Base-by-base conservation (phyloP, 1,140 invertebrate species). In the Anthonomus grandis region DNA sequence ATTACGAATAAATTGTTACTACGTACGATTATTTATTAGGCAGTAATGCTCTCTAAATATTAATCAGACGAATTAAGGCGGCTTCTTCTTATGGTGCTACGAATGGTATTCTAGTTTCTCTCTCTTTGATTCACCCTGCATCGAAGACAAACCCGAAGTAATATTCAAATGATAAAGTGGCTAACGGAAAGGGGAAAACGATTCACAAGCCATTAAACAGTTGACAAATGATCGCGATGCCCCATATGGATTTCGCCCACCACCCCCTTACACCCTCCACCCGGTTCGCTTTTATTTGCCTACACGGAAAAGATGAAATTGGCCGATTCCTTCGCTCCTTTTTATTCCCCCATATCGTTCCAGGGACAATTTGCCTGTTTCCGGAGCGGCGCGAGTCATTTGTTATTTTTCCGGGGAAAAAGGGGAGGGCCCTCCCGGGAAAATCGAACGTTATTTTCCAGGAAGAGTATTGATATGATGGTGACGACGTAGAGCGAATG, bases 171-270 rank as follows among this genome's bases (percentile, higher is more conserved):
- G 47, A 50, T 38, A 50, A 50, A 48, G 45, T 34, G 24, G 31
- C 15, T 24, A 48, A 21, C 25, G 15, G 34, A 27, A 47, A 48
- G 12, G 8, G 22, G 34, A 22, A 25, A 52, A 52, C 37, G 50
- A 52, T 52, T 52, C 50, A 52, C 50, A 52, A 52, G 24, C 50
- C 50, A 52, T 52, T 52, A 52, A 52, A 9, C 50, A 52, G 12
- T 52, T 52, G 50, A 52, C 50, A 52, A 52, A 52, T 52, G 50
- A 52, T 42, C 27, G 41, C 50, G 50, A 27, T n/a, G n/a, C n/a
- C n/a, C n/a, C n/a, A n/a, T n/a, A n/a, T n/a, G n/a, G n/a, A n/a
- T n/a, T n/a, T n/a, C n/a, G n/a, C n/a, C n/a, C n/a, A n/a, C n/a
- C n/a, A n/a, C n/a, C 24, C 50, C 50, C 50, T 19, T 51, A 22